Conservation (phyloP, 2,888 invertebrate genomes). For the Gastrophysa polygoni region DNA sequence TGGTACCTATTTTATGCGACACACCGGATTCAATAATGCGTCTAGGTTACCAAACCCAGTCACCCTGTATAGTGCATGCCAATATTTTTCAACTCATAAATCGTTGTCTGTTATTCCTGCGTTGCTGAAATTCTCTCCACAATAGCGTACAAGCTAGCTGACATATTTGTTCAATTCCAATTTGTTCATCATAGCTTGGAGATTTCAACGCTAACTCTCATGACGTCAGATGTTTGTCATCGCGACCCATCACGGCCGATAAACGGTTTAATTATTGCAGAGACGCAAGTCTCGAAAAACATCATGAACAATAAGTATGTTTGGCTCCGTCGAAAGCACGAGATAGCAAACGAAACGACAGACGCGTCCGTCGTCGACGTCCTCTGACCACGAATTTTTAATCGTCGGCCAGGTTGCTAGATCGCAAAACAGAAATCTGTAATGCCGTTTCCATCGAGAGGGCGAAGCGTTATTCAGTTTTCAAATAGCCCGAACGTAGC, state of each 20-base stretch:
- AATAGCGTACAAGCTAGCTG: too few species aligned
- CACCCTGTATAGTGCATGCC: too few species aligned
- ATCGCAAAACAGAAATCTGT: slow-evolving; percentile 37
- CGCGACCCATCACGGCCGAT: background rate
- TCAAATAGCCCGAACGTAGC: slow-evolving; percentile 42
- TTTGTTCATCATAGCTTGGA: too few species aligned
- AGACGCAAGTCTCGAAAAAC: slow-evolving; percentile 19
- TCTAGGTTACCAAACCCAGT: too few species aligned
- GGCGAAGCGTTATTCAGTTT: slow-evolving; percentile 44
- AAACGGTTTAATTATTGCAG: slow-evolving; percentile 2
- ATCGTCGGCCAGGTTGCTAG: slow-evolving; percentile 21
- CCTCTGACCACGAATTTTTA: slow-evolving; percentile 27
- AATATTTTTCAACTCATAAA: too few species aligned
- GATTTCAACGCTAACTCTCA: slow-evolving; percentile 10
- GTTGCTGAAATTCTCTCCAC: too few species aligned
- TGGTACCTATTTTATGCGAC: too few species aligned
- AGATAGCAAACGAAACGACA: slow-evolving; percentile 18
- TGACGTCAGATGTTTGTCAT: slow-evolving; percentile 25
- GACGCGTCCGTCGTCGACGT: slow-evolving; percentile 10
- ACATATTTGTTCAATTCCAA: too few species aligned
- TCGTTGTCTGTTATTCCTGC: too few species aligned
- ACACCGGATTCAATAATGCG: too few species aligned
- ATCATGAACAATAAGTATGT: slow-evolving; percentile 29
- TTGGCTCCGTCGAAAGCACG: slow-evolving; percentile 21
- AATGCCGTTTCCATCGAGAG: slow-evolving; percentile 35